Evolutionary conservation across 2,797 vertebrate species (phyloP).

Genomic region (Phrynocephalus vlangalii): DNA sequence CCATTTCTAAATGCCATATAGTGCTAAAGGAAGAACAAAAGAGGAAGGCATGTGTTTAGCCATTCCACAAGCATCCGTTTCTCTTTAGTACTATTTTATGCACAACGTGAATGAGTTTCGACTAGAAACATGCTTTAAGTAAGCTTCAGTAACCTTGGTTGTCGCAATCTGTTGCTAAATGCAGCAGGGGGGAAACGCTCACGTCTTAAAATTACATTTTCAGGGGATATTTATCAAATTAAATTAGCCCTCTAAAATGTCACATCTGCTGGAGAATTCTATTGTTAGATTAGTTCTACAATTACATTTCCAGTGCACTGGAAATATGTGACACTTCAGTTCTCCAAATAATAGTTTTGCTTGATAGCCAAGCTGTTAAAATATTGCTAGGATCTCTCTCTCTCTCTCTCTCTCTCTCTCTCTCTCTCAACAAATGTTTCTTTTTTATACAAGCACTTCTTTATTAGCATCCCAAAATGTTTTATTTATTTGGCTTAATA

Average conservation of each 20-base stretch:
- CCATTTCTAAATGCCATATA: not conserved
- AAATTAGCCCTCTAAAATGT: slow-evolving; percentile 56
- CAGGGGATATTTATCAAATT: slow-evolving; percentile 55
- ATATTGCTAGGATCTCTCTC: not conserved
- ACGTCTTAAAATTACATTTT: slow-evolving; percentile 51
- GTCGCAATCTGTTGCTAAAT: slow-evolving; percentile 31
- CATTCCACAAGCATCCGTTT: not conserved
- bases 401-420: not conserved
- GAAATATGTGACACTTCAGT: slow-evolving; percentile 39
- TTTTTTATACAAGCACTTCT: slow-evolving; percentile 31
- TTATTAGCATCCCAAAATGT: slow-evolving; percentile 1
- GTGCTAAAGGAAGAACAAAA: slow-evolving; percentile 5
- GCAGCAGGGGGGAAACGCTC: slow-evolving; percentile 34
- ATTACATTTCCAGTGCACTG: slow-evolving; percentile 45
- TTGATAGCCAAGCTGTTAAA: slow-evolving; percentile 24
- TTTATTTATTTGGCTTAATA: slow-evolving; percentile 33
- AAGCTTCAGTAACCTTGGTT: slow-evolving; percentile 19
- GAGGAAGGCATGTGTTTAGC: slow-evolving; percentile 14
- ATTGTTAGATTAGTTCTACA: slow-evolving; percentile 41
- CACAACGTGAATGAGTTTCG: slow-evolving; percentile 12
- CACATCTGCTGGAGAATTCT: slow-evolving; percentile 49
- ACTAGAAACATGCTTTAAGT: slow-evolving; percentile 36
- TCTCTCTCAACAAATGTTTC: slow-evolving; percentile 26
- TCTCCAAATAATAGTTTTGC: slow-evolving; percentile 32
- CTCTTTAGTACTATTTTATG: slow-evolving; percentile 40